A percentile compares a stretch with the other conserved stretches of the same genome.
These are phyloP conservation scores for Triplophysa yarkandensis DNA, from an alignment of 2,797 vertebrate species.

Conservation along the genomic window DNA sequence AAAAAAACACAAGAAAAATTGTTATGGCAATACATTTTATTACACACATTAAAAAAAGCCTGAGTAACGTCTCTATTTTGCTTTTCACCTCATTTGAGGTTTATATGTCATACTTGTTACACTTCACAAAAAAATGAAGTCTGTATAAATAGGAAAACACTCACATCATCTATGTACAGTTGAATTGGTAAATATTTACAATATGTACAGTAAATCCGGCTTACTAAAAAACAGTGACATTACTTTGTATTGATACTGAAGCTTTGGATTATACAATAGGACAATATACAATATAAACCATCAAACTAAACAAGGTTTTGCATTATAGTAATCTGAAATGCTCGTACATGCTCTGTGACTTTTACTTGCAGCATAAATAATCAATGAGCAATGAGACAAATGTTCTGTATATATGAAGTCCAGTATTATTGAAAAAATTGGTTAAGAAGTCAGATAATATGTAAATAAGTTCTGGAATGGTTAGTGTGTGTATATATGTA, in stretches of 20 bases:
- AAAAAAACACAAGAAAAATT: slow-evolving; percentile 2
- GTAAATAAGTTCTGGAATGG: slow-evolving; percentile 28
- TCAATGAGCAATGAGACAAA: background rate
- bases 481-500: slow-evolving; percentile 59
- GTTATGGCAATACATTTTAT: slow-evolving; percentile 32
- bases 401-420: background rate
- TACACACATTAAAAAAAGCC: slow-evolving; percentile 41
- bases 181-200: slow-evolving; percentile 52
- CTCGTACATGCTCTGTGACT: background rate
- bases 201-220: slow-evolving; percentile 45
- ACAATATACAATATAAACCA: no score
- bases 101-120: slow-evolving; percentile 48
- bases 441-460: background rate
- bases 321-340: background rate
- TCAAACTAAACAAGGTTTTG: background rate
- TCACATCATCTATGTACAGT: slow-evolving; percentile 49
- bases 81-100: slow-evolving; percentile 50
- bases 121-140: slow-evolving; percentile 60
- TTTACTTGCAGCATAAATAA: background rate
- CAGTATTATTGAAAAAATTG: background rate
- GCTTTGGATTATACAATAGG: background rate
- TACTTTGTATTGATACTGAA: slow-evolving; percentile 14
- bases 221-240: background rate
- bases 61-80: slow-evolving; percentile 48
- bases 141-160: slow-evolving; percentile 48